Conservation (phyloP, 2,888 invertebrate species). For the Orthosia gothica region DNA sequence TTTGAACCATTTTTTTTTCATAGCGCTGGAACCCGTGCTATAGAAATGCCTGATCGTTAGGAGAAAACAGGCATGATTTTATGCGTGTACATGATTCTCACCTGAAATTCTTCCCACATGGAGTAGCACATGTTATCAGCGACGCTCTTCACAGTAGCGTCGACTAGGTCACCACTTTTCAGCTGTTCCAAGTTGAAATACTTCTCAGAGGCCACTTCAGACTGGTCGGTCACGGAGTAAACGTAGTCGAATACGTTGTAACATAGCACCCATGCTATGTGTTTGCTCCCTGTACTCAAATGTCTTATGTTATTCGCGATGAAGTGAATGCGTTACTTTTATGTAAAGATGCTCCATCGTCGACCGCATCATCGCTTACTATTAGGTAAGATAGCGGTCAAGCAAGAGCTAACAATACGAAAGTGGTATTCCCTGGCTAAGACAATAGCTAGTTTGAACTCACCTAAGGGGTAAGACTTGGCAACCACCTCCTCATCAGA, state of each 20-base stretch:
- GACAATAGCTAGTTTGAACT: conserved; percentile 21
- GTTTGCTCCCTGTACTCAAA: conserved; percentile 82
- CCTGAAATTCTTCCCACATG: conserved; percentile 90
- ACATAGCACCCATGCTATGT: conserved; percentile 92
- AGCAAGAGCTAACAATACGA: no score
- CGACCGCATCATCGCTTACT: no score
- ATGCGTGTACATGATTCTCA: conserved; percentile 64
- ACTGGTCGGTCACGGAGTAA: conserved; percentile 93
- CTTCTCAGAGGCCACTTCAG: conserved; percentile 89
- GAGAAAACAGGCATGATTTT: no score
- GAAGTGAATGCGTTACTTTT: no score
- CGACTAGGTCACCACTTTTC: conserved; percentile 90
- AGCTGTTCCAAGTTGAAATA: conserved; percentile 90
- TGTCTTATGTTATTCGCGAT: neutral
- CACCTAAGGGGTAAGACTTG: conserved; percentile 88
- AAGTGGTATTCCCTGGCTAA: neutral
- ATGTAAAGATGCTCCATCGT: no score
- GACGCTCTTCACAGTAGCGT: conserved; percentile 88
- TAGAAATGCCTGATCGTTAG: no score
- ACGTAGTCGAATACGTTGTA: conserved; percentile 93
- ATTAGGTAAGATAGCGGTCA: no score
- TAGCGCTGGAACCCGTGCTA: no score
- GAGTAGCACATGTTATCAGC: conserved; percentile 85
- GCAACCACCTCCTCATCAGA: conserved; percentile 86
- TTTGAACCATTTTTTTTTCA: no score